A percentile compares a stretch with the other conserved stretches of the same genome.
phyloP scores from a whole-genome alignment of 2,888 invertebrate species.

The Pristionchus maxplancki region DNA sequence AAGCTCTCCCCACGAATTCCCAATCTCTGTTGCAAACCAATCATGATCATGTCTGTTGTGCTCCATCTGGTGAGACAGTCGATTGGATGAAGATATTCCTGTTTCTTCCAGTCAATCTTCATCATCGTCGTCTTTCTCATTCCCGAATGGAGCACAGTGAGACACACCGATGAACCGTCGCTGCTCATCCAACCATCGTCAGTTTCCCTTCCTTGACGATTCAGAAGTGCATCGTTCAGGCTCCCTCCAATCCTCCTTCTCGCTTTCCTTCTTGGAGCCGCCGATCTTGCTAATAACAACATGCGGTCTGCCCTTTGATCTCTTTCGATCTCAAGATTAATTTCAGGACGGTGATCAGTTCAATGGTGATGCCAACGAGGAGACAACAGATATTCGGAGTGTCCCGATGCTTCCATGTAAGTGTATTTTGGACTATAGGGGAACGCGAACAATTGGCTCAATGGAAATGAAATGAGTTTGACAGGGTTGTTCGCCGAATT shows the following conservation, averaged over 20 bases:
- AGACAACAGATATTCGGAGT: constrained; percentile 21
- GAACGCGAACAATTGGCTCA: background rate
- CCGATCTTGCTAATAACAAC: constrained; percentile 36
- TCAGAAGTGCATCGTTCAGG: background rate
- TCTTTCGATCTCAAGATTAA: background rate
- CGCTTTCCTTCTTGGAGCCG: constrained; percentile 33
- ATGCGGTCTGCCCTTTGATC: background rate
- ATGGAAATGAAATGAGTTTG: background rate
- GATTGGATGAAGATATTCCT: too few species aligned
- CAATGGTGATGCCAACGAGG: constrained; percentile 3
- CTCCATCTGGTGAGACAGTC: constrained; percentile 37
- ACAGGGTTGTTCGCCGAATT: background rate
- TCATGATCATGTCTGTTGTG: background rate
- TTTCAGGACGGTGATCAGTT: constrained; percentile 2
- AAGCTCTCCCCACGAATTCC: background rate
- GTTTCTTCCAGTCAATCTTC: constrained; percentile 25
- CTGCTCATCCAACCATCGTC: constrained; percentile 43
- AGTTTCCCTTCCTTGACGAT: background rate
- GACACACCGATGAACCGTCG: constrained; percentile 11
- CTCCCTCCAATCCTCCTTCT: background rate
- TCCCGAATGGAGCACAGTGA: constrained; percentile 47
- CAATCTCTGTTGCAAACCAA: background rate
- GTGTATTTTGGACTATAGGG: background rate
- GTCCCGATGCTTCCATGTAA: constrained; percentile 22
- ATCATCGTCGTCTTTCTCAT: background rate